Percentiles rank a stretch among this genome's conserved stretches.
Conservation (phyloP, 2,888 invertebrate genomes). For the Ommatoiulus sabulosus region DNA sequence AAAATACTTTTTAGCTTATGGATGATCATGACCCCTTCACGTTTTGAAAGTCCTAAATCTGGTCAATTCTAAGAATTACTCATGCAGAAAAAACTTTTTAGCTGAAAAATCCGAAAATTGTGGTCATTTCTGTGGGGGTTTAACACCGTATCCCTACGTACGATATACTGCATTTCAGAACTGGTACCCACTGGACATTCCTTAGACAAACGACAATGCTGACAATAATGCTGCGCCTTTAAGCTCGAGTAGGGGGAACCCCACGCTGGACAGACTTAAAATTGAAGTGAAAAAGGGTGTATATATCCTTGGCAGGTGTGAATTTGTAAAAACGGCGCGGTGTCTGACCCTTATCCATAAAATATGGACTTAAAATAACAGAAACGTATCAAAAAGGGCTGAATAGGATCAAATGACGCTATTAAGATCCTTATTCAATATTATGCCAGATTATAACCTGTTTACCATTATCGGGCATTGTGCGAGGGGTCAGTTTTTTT, state of each 20-base stretch:
- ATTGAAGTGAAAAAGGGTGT: slow-evolving; percentile 8
- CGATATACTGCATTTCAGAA: background rate
- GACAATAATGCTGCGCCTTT: background rate
- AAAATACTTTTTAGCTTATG: background rate
- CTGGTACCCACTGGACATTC: background rate
- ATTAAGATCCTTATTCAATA: background rate
- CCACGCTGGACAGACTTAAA: slow-evolving; percentile 4
- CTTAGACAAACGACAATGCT: slow-evolving; percentile 17
- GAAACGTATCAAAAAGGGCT: background rate
- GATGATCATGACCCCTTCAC: background rate
- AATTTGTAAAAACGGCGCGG: background rate
- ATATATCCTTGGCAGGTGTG: background rate
- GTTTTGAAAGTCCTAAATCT: background rate
- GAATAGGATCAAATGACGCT: background rate
- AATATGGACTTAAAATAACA: slow-evolving; percentile 19
- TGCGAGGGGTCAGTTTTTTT: slow-evolving; percentile 14
- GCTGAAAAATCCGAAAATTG: background rate
- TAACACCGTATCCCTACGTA: background rate
- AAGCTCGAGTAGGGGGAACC: slow-evolving; percentile 4
- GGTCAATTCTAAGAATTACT: background rate
- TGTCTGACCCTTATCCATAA: slow-evolving; percentile 1
- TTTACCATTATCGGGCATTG: background rate
- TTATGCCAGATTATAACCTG: background rate
- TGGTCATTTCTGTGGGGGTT: background rate
- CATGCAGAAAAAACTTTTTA: background rate